phyloP scores from a whole-genome alignment of 2,888 invertebrate genomes.

The Danaus chrysippus region DNA sequence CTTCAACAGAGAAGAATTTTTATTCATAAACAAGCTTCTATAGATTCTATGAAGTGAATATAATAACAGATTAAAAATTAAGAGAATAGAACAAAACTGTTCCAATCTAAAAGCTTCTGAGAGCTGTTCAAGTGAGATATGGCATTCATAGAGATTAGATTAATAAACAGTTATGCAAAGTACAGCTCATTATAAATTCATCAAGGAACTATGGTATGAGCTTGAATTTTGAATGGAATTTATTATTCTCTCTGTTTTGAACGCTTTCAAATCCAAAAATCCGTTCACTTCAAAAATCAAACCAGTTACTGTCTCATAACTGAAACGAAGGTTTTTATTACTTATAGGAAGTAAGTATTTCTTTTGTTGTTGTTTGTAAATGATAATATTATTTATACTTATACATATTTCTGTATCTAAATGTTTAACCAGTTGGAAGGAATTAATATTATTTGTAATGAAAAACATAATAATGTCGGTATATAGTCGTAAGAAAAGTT shows the following conservation, averaged over 20 bases:
- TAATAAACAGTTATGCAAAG: conserved; percentile 26
- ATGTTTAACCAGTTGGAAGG: no score
- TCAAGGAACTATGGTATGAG: conserved; percentile 21
- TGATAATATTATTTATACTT: no score
- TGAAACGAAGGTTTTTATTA: no score
- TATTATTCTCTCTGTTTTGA: conserved; percentile 23
- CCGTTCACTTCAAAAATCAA: not conserved
- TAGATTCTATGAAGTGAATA: no score
- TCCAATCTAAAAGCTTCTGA: not conserved
- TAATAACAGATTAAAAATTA: not conserved
- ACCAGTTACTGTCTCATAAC: no score
- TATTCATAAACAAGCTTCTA: no score
- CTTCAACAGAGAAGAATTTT: no score
- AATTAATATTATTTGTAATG: no score
- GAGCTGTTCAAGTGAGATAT: conserved; percentile 12
- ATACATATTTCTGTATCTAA: no score
- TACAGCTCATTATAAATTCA: conserved; percentile 24
- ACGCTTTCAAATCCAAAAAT: not conserved
- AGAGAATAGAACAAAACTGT: not conserved
- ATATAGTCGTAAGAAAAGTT: not conserved
- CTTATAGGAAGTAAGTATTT: no score
- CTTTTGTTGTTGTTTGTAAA: no score
- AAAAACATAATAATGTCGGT: not conserved
- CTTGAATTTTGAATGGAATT: conserved; percentile 20
- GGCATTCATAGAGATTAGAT: conserved; percentile 12